Evolutionary conservation across 2,113 vertebrate species (phyloP).

Genomic region (Chlorodrepanis virens): DNA sequence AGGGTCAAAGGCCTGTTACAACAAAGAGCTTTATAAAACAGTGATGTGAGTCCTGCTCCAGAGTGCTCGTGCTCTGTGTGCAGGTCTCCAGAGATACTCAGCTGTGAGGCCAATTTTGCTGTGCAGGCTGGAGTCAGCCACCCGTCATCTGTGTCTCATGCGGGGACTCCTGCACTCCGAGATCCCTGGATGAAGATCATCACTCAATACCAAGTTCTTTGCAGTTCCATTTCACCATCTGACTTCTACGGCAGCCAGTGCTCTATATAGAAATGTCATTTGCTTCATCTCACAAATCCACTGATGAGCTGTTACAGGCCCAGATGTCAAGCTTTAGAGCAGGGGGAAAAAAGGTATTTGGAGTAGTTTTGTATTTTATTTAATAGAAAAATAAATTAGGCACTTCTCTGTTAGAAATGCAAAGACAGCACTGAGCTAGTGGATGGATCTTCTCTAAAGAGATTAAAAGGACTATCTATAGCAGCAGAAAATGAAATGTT

Average conservation of each 20-base stretch:
- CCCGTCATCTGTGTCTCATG: background rate
- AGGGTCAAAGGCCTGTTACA: background rate
- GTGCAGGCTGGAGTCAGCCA: background rate
- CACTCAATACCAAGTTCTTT: slow-evolving; percentile 40
- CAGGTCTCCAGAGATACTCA: background rate
- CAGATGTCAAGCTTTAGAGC: slow-evolving; percentile 47
- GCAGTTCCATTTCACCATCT: slow-evolving; percentile 39
- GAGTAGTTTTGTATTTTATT: background rate
- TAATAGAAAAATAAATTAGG: background rate
- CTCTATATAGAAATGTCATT: slow-evolving; percentile 55
- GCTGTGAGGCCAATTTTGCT: background rate
- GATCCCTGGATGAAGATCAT: slow-evolving; percentile 37
- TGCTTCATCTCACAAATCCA: slow-evolving; percentile 46
- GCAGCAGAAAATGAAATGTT: background rate
- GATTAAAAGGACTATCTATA: background rate
- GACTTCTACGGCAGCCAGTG: slow-evolving; percentile 35
- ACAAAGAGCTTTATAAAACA: background rate
- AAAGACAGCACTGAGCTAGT: background rate
- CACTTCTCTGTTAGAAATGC: background rate
- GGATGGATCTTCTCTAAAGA: background rate
- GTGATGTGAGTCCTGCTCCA: background rate
- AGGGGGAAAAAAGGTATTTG: background rate
- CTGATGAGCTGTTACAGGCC: slow-evolving; percentile 56
- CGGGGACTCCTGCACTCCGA: background rate
- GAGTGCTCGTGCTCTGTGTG: background rate